phyloP scores from a whole-genome alignment of 1,140 invertebrate species.

The Caenorhabditis tropicalis region DNA sequence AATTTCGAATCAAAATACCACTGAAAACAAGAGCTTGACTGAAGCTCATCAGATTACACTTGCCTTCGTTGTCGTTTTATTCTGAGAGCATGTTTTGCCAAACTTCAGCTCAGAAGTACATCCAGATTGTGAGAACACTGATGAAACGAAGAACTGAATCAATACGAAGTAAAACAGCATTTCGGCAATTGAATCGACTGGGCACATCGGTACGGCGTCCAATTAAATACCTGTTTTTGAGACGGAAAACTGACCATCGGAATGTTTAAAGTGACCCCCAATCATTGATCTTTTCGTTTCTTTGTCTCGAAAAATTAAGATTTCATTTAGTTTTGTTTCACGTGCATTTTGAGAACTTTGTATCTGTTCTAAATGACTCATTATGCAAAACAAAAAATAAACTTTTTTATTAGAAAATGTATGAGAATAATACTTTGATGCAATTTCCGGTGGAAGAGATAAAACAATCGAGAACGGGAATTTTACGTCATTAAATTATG shows the following conservation, averaged over 20 bases:
- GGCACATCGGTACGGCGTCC: not conserved
- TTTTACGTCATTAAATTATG: not conserved
- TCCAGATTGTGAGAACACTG: not conserved
- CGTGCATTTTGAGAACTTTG: not conserved
- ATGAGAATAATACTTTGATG: not conserved
- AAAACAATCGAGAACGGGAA: not conserved
- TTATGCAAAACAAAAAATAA: not conserved
- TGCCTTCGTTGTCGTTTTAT: not conserved
- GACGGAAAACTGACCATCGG: not conserved
- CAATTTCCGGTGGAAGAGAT: not conserved
- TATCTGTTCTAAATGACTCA: not conserved
- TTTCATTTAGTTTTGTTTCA: not conserved
- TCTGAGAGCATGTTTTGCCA: not conserved
- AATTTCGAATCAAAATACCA: not conserved
- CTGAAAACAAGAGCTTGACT: not conserved
- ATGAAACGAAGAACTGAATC: not conserved
- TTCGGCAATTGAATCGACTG: not conserved
- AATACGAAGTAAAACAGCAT: not conserved
- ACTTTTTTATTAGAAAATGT: not conserved
- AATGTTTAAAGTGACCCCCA: constrained; percentile 28
- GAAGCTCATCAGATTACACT: not conserved
- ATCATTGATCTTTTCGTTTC: not conserved
- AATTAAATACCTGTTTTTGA: constrained; percentile 21
- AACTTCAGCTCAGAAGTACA: not conserved
- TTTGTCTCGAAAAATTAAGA: not conserved